Conservation (phyloP, 2,888 invertebrate genomes). For the Chloroclystis v-ata region DNA sequence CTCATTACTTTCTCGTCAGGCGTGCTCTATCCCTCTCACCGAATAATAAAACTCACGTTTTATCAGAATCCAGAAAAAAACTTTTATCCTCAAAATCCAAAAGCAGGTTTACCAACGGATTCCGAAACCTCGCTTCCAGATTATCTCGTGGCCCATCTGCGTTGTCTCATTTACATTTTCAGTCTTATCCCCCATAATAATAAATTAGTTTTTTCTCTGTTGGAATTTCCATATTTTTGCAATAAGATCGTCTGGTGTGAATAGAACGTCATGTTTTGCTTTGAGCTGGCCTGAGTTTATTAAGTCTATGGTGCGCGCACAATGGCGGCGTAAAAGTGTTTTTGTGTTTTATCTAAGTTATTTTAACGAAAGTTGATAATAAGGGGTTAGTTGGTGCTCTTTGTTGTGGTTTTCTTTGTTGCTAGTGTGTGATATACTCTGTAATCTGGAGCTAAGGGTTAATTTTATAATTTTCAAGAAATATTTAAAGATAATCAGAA, state of each 20-base stretch:
- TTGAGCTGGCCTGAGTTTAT: conserved; percentile 14
- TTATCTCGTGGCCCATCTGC: conserved; percentile 29
- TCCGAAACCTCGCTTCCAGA: conserved; percentile 25
- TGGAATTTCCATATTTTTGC: conserved; percentile 32
- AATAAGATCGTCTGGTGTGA: conserved; percentile 27
- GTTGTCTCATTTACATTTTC: conserved; percentile 31
- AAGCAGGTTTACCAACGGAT: conserved; percentile 5
- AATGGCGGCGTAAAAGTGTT: conserved; percentile 7
- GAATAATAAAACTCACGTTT: background rate
- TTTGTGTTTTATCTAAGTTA: conserved; percentile 4
- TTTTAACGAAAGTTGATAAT: too few relatives aligned
- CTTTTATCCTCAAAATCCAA: conserved; percentile 8
- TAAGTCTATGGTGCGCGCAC: conserved; percentile 9
- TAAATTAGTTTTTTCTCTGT: conserved; percentile 34
- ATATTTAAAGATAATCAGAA: too few relatives aligned
- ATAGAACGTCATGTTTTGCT: conserved; percentile 19
- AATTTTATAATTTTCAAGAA: too few relatives aligned
- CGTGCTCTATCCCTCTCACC: background rate
- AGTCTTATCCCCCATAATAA: conserved; percentile 31
- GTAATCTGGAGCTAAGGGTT: too few relatives aligned
- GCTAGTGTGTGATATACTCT: too few relatives aligned
- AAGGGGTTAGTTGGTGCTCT: too few relatives aligned
- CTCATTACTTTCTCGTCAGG: background rate
- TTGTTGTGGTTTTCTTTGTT: too few relatives aligned
- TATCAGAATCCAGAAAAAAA: conserved; percentile 3